Conservation (phyloP, 2,888 invertebrate species). For the Sthenelais limicola region DNA sequence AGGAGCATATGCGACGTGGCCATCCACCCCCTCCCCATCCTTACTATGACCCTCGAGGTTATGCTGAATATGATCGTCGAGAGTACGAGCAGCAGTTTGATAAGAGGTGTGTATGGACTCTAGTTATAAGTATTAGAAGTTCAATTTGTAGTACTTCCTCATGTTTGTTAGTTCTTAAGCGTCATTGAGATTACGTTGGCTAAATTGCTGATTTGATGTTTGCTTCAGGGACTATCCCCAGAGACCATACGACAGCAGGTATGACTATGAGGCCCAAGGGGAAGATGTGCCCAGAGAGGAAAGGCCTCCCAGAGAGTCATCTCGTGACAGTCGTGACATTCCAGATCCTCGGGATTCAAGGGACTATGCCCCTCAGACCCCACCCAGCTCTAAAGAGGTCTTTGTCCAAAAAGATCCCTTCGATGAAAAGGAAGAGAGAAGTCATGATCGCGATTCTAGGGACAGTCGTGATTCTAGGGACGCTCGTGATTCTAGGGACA, state of each 20-base stretch:
- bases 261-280: constrained; percentile 33
- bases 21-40: constrained; percentile 37
- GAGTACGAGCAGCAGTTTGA: constrained; percentile 42
- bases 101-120: constrained; percentile 24
- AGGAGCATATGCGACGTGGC: constrained; percentile 44
- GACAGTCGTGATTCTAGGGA: neutral
- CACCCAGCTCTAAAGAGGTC: constrained; percentile 42
- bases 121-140: neutral
- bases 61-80: constrained; percentile 37
- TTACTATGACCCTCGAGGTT: constrained; percentile 39
- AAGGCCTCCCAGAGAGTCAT: constrained; percentile 12
- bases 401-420: constrained; percentile 67
- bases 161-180: too few species aligned
- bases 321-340: constrained; percentile 3
- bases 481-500: constrained; percentile 21
- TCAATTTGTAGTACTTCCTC: too few species aligned
- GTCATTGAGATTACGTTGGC: neutral
- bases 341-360: constrained; percentile 8
- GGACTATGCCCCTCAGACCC: constrained; percentile 7
- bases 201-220: neutral
- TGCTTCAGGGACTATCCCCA: constrained; percentile 18
- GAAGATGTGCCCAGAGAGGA: constrained; percentile 26
- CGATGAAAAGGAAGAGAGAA: constrained; percentile 53
- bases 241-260: constrained; percentile 29
- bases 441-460: constrained; percentile 9